Base-by-base conservation (phyloP, 2,797 vertebrate species). In the Meriones psammophilus region DNA sequence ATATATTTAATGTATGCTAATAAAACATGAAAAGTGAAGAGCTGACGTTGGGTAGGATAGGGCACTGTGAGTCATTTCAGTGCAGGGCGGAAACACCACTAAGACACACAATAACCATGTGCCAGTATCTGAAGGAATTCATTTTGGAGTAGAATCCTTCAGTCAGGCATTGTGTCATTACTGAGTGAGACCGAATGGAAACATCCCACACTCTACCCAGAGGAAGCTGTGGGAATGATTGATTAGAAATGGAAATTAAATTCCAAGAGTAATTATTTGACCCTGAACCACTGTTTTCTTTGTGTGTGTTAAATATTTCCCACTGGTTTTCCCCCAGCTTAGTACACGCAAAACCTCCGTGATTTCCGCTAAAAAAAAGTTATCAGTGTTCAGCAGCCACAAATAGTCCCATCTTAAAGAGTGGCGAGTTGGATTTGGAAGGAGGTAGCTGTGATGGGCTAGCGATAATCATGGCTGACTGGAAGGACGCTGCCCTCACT, bases 261-360 rank as follows among this genome's bases (percentile, higher is more conserved):
- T 79, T 93, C 50, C 77, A 92, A 89, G 66, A 77, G 46, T 64
- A 81, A 56, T 81, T 87, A 74, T 74, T 91, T 89, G 80, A 22
- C 81, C 56, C 14, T 84, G 89, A 94, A 83, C 26, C 22, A 85
- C 79, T 88, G 50, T 79, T 73, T 22, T 30, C 76, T 68, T 46
- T 62, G 42, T 60, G n/a, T 68, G 30, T 66, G 33, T 33, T 33
- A 76, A 56, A 83, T 56, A 76, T 39, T 83, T 95, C 83, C 62
- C 36, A 58, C 46, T 56, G 6, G 30, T 46, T 56, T 94, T 78
- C 46, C 10, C 39, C 39, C 50, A 88, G 77, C 88, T 73, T 77
- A 88, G 79, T 93, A 85, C 22, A 56, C 10, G 50, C 73, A 77
- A 89, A 33, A 33, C 79, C 54, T 81, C 50, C 54, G 24, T 64